Conservation (phyloP, 2,888 invertebrate species). For the Diogma glabrata region DNA sequence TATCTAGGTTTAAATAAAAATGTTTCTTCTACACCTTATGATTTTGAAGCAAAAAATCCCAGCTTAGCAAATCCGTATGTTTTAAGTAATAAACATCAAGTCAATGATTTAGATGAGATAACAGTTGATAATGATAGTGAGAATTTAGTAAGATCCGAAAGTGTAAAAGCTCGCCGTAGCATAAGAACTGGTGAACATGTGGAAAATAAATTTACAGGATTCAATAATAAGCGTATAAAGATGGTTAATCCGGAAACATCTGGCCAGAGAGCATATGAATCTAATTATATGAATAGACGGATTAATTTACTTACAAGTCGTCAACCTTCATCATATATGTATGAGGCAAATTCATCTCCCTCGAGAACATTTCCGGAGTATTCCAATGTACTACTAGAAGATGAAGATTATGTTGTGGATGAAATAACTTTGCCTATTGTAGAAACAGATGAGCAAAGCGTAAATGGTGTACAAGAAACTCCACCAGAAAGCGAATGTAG, state of each 20-base stretch:
- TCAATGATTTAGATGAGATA: constrained; percentile 4
- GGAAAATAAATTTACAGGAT: too few relatives aligned
- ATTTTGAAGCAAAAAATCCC: not conserved
- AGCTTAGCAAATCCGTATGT: constrained; percentile 3
- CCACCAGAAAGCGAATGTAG: constrained; percentile 27
- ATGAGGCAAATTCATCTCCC: constrained; percentile 2
- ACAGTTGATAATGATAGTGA: not conserved
- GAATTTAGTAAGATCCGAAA: not conserved
- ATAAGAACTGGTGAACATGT: too few relatives aligned
- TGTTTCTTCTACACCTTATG: not conserved
- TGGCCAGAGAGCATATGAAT: not conserved
- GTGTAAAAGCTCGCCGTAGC: too few relatives aligned
- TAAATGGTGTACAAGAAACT: constrained; percentile 17
- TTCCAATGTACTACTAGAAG: not conserved
- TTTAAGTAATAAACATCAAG: too few relatives aligned
- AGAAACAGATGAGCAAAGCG: constrained; percentile 17
- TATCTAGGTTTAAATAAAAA: constrained; percentile 3
- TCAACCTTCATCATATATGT: not conserved
- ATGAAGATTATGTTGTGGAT: constrained; percentile 14
- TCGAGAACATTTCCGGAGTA: not conserved
- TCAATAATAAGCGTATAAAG: constrained; percentile 6
- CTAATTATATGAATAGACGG: not conserved
- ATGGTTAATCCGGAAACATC: not conserved
- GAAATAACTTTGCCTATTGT: constrained; percentile 12
- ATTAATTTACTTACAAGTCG: not conserved